A percentile compares a stretch with the other conserved stretches of the same genome.
Conservation (phyloP, 2,888 invertebrate genomes). For the Brachycybe producta region DNA sequence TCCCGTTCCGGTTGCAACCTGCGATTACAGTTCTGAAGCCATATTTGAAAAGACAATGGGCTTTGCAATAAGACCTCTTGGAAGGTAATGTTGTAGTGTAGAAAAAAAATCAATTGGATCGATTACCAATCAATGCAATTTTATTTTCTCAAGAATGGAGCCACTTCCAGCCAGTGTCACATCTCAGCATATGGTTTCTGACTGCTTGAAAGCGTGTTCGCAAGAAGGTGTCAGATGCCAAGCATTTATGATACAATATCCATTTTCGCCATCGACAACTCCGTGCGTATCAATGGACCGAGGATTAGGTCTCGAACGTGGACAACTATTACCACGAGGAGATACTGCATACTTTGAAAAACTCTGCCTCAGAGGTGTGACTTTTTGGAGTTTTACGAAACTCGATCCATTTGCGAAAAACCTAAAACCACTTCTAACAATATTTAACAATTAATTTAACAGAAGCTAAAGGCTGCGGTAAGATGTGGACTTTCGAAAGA, state of each 20-base stretch:
- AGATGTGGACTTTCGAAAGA: slow-evolving; percentile 62
- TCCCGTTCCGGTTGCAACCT: slow-evolving; percentile 5
- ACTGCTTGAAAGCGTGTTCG: slow-evolving; percentile 13
- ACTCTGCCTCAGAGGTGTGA: slow-evolving; percentile 34
- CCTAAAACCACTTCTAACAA: too few relatives aligned
- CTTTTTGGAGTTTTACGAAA: too few relatives aligned
- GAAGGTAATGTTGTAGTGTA: slow-evolving; percentile 9
- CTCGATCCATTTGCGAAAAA: too few relatives aligned
- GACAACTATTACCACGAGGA: slow-evolving; percentile 31
- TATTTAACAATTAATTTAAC: too few relatives aligned
- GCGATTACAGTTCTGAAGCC: slow-evolving; percentile 20
- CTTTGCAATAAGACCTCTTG: slow-evolving; percentile 23
- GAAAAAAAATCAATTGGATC: neutral
- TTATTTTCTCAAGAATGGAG: slow-evolving; percentile 9
- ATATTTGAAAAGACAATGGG: slow-evolving; percentile 28
- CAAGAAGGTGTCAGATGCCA: slow-evolving; percentile 28
- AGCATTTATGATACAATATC: slow-evolving; percentile 28
- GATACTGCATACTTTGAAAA: slow-evolving; percentile 37
- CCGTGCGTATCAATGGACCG: slow-evolving; percentile 34
- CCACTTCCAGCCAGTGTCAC: slow-evolving; percentile 11
- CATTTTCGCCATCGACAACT: slow-evolving; percentile 6
- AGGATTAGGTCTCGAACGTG: slow-evolving; percentile 31
- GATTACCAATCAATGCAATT: neutral
- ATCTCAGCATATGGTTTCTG: slow-evolving; percentile 13
- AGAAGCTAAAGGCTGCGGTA: slow-evolving; percentile 25